phyloP scores from a whole-genome alignment of 2,113 vertebrate species.

The Chaetodon trifascialis region DNA sequence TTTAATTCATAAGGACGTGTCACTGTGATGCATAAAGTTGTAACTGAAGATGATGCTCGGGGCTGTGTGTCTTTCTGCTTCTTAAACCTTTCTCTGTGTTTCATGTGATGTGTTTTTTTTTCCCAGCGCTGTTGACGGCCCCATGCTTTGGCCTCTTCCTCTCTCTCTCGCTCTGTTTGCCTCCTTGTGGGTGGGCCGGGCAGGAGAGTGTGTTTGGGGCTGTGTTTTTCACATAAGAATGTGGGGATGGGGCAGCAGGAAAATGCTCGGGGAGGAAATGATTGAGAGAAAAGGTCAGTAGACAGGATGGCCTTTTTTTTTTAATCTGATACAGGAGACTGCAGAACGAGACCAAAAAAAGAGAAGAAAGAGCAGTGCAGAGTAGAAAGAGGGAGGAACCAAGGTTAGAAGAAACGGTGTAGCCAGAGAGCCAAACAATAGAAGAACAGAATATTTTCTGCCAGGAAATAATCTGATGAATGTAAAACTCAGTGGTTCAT shows the following conservation, averaged over 20 bases:
- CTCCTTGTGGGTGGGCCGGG: constrained; percentile 10
- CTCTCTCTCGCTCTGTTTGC: constrained; percentile 29
- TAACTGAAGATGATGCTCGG: constrained; percentile 15
- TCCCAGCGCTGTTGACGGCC: constrained; percentile 29
- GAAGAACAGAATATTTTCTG: constrained; percentile 17
- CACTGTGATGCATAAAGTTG: constrained; percentile 32
- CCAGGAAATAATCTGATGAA: background rate
- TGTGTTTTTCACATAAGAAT: constrained; percentile 42
- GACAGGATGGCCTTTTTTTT: constrained; percentile 75
- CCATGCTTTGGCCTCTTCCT: constrained; percentile 43
- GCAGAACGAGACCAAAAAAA: constrained; percentile 30
- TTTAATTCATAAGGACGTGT: constrained; percentile 53
- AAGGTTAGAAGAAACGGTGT: constrained; percentile 33
- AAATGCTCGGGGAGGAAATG: constrained; percentile 69
- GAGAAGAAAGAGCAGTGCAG: constrained; percentile 27
- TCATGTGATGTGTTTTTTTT: background rate
- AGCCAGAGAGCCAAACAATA: constrained; percentile 42
- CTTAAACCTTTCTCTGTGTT: constrained; percentile 8
- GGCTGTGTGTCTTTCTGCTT: constrained; percentile 25
- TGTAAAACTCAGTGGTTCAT: background rate
- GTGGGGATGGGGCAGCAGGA: constrained; percentile 42
- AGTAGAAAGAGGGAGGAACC: constrained; percentile 26
- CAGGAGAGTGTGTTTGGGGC: constrained; percentile 27
- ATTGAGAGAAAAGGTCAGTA: constrained; percentile 79
- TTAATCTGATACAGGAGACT: constrained; percentile 64